These are phyloP conservation scores for Aphelinus atriplicis DNA, from an alignment of 1,140 invertebrate species.

Conservation along the genomic window DNA sequence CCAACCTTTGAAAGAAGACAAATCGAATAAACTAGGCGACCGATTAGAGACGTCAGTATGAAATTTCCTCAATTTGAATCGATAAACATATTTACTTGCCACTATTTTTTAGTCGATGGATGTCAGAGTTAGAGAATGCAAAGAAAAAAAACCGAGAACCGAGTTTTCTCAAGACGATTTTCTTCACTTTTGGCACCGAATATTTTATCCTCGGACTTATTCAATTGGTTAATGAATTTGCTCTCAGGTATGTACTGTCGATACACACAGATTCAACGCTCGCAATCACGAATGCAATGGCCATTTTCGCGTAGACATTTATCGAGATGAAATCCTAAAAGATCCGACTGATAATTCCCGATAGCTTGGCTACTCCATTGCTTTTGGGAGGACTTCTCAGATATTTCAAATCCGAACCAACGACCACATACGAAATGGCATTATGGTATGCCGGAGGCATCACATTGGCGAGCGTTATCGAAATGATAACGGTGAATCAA, in stretches of 20 bases:
- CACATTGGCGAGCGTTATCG: slow-evolving; percentile 62
- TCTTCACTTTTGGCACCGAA: slow-evolving; percentile 68
- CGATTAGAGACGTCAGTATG: slow-evolving; percentile 57
- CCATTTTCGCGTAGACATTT: not conserved
- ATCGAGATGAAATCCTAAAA: not conserved
- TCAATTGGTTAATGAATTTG: slow-evolving; percentile 56
- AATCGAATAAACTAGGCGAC: slow-evolving; percentile 50
- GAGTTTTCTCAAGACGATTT: slow-evolving; percentile 67
- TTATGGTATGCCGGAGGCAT: slow-evolving; percentile 69
- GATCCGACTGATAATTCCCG: not conserved
- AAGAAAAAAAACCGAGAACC: slow-evolving; percentile 51
- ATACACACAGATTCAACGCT: slow-evolving; percentile 4
- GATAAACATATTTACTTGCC: slow-evolving; percentile 45
- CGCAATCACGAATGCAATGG: too few species aligned
- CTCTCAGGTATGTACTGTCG: slow-evolving; percentile 49
- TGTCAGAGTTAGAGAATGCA: slow-evolving; percentile 56
- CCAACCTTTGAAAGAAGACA: not conserved
- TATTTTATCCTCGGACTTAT: slow-evolving; percentile 66
- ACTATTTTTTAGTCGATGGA: slow-evolving; percentile 57
- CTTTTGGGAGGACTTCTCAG: slow-evolving; percentile 65
- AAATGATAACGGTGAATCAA: slow-evolving; percentile 68
- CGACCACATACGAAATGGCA: slow-evolving; percentile 58
- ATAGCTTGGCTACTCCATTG: slow-evolving; percentile 59
- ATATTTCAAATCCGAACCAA: slow-evolving; percentile 61
- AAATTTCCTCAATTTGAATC: slow-evolving; percentile 9